These are phyloP conservation scores for Oxystoma pomonae DNA, from an alignment of 2,888 invertebrate genomes.

Conservation along the genomic window DNA sequence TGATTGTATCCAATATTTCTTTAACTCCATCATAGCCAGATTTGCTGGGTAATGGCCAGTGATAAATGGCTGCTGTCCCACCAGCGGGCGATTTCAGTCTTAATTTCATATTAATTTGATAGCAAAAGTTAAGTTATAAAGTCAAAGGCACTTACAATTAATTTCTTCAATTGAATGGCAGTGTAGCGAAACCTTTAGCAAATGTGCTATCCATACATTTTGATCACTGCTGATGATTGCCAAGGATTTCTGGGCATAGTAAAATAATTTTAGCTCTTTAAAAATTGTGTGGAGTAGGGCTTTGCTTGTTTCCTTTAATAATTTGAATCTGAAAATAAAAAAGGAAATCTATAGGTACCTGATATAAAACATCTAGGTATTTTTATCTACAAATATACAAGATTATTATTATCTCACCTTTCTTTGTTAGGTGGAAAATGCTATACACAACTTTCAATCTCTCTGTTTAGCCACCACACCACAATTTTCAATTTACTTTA, in stretches of 20 bases:
- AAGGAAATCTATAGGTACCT: not conserved
- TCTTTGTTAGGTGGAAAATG: no score
- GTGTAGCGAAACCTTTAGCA: slow-evolving; percentile 16
- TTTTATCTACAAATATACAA: not conserved
- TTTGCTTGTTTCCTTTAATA: not conserved
- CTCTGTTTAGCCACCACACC: no score
- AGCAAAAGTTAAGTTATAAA: no score
- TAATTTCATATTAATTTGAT: slow-evolving; percentile 17
- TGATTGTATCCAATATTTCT: slow-evolving; percentile 23
- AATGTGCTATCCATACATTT: slow-evolving; percentile 15
- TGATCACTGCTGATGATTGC: slow-evolving; percentile 7
- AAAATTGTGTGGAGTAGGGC: not conserved
- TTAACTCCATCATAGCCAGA: slow-evolving; percentile 23
- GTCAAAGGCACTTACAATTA: not conserved
- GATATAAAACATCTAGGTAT: not conserved
- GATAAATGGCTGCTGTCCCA: slow-evolving; percentile 17
- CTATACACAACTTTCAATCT: no score
- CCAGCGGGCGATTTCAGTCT: slow-evolving; percentile 25
- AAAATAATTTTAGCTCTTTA: not conserved
- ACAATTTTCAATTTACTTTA: not conserved
- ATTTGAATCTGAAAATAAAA: not conserved
- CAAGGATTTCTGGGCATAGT: slow-evolving; percentile 7
- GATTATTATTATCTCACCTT: not conserved
- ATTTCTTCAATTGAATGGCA: not conserved
- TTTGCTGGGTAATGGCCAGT: slow-evolving; percentile 22